Evolutionary conservation across 2,113 vertebrate species (phyloP).

Genomic region (Microtus ochrogaster): DNA sequence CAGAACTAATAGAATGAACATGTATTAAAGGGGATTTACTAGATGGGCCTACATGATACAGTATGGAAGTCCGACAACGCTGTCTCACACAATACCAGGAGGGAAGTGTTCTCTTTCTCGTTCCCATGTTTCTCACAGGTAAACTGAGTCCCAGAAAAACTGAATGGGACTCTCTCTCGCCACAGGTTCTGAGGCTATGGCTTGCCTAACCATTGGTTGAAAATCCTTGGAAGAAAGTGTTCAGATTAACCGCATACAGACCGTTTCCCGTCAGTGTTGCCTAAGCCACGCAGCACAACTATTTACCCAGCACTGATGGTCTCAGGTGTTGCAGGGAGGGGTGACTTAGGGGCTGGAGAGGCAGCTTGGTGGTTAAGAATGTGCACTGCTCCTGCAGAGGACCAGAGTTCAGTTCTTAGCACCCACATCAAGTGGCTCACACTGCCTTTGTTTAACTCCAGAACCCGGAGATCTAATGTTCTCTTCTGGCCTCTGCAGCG

Average conservation of each 20-base stretch:
- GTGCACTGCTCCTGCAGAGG: neutral
- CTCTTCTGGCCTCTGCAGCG: neutral
- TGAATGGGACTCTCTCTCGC: neutral
- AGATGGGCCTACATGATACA: neutral
- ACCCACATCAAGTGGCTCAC: too few species aligned
- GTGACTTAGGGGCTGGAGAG: neutral
- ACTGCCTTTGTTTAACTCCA: neutral
- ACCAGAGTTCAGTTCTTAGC: neutral
- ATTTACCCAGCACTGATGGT: neutral
- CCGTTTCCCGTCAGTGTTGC: neutral
- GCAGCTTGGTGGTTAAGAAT: neutral
- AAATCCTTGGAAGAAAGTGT: neutral
- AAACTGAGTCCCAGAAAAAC: neutral
- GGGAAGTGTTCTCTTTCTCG: neutral
- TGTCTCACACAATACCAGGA: too few species aligned
- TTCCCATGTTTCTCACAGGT: neutral
- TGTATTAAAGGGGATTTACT: neutral
- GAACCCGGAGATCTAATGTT: neutral
- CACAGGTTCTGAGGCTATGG: neutral
- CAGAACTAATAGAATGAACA: neutral
- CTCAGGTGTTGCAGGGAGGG: neutral
- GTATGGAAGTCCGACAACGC: neutral
- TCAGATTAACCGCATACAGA: neutral
- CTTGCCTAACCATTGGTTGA: neutral
- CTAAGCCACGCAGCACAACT: neutral